Base-by-base conservation (phyloP, 92 coral and sea anemone genomes). In the Desmophyllum pertusum region DNA sequence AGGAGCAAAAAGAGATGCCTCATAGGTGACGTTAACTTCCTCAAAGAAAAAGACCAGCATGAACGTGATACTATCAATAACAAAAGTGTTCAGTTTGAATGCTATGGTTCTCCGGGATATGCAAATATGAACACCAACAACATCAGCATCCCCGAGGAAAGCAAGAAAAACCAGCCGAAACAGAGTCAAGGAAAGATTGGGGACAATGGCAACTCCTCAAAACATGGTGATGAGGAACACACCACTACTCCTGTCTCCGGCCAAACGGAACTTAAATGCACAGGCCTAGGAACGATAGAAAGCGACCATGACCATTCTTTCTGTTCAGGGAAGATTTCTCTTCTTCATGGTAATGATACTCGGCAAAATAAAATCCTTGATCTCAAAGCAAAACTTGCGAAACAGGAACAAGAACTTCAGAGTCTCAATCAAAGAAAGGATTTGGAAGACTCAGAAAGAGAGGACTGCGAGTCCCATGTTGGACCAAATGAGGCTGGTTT, bases 331-430 rank as follows among this genome's bases (percentile, higher is more conserved):
- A 38, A 10, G 48, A 17, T 74, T 53, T 33, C 78, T 17, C 5
- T 21, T 51, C 45, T 51, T 46, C 64, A 18, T 48, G 78, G 63
- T 30, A 46, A 31, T 36, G 31, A 42, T 10, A 31, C 17, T 33
- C 64, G 62, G 11, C 63, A 48, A 50, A 74, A 46, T 48, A 74
- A 29, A 74, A 74, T 74, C 4, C 78, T 74, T 74, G 41, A 30
- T 50, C 63, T 74, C 5, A 74, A 74, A 74, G 78, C 29, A 50
- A 48, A 30, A 74, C 78, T 74, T 29, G 78, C 78, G 40, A 13
- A 42, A 51, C 78, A 74, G 57, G 78, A 74, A 35, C 63, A 74
- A 46, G 78, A 74, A 74, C 64, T 74, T 31, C n/a, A 46, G 62
- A 50, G 30, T 48, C 78, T 74, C 6, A 74, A 18, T 63, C 78